A percentile compares a stretch with the other conserved stretches of the same genome.
phyloP scores from a whole-genome alignment of 2,113 vertebrate genomes.

The Cyphomyrus discorhynchus region DNA sequence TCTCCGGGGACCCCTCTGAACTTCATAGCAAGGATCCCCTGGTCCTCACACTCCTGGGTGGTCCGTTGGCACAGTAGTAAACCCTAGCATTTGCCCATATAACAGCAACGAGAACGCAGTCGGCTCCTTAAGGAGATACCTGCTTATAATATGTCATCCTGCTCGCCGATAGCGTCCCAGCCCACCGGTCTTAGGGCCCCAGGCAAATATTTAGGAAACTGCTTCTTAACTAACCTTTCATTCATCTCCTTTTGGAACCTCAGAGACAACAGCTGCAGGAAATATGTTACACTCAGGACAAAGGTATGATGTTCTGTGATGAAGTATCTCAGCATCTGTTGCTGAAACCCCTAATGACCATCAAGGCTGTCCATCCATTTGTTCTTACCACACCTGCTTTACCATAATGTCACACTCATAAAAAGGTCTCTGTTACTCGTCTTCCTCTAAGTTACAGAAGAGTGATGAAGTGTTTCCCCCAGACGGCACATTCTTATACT shows the following conservation, averaged over 20 bases:
- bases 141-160: slow-evolving; percentile 32
- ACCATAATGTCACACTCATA: slow-evolving; percentile 46
- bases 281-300: slow-evolving; percentile 24
- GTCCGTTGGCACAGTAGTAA: slow-evolving; percentile 55
- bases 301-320: slow-evolving; percentile 40
- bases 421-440: slow-evolving; percentile 42
- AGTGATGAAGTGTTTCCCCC: neutral
- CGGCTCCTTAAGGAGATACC: neutral
- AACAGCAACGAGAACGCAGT: slow-evolving; percentile 20
- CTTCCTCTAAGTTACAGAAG: neutral
- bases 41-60: slow-evolving; percentile 53
- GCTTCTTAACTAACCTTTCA: neutral
- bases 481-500: neutral
- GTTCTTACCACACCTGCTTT: slow-evolving; percentile 53
- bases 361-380: slow-evolving; percentile 39
- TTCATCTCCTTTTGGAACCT: slow-evolving; percentile 13
- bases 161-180: slow-evolving; percentile 24
- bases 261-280: slow-evolving; percentile 43
- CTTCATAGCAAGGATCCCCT: slow-evolving; percentile 28
- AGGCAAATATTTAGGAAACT: slow-evolving; percentile 1
- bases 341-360: slow-evolving; percentile 33
- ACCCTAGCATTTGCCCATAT: slow-evolving; percentile 39
- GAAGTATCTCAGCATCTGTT: slow-evolving; percentile 45
- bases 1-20: neutral
- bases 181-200: neutral